A percentile compares a stretch with the other conserved stretches of the same genome.
phyloP scores from a whole-genome alignment of 2,113 vertebrate species.

The Sula dactylatra region DNA sequence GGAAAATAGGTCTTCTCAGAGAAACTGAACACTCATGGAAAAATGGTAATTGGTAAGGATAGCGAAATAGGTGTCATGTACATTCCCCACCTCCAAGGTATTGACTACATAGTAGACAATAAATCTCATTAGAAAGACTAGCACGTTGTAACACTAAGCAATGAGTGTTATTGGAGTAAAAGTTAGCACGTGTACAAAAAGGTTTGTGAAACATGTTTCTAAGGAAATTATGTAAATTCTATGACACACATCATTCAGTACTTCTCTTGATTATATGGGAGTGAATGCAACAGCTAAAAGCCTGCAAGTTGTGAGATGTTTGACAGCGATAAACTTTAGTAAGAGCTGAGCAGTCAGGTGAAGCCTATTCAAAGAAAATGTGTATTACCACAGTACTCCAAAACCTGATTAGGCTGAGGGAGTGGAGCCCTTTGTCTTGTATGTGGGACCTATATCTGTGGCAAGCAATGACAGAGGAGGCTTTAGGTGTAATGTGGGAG shows the following conservation, averaged over 20 bases:
- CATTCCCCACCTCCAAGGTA: not conserved
- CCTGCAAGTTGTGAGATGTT: not conserved
- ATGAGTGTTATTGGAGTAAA: not conserved
- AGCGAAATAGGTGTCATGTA: not conserved
- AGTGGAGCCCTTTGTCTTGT: not conserved
- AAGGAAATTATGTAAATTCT: not conserved
- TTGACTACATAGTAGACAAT: not conserved
- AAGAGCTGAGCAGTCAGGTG: not conserved
- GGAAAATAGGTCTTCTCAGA: not conserved
- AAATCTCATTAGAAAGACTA: not conserved
- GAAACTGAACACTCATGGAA: not conserved
- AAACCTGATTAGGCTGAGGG: not conserved
- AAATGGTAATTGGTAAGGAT: not conserved
- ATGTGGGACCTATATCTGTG: not conserved
- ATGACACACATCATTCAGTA: accelerated
- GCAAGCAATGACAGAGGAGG: not conserved
- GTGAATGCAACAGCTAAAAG: not conserved
- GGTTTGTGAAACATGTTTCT: not conserved
- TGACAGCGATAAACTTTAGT: not conserved
- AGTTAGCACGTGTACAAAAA: accelerated
- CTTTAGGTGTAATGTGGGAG: not conserved
- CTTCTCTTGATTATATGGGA: not conserved
- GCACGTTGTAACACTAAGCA: not conserved
- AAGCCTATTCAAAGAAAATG: not conserved
- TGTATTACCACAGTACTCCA: not conserved